A percentile compares a stretch with the other conserved stretches of the same genome.
Evolutionary conservation across 1,140 invertebrate genomes (phyloP).

Genomic region (Hirudo medicinalis): DNA sequence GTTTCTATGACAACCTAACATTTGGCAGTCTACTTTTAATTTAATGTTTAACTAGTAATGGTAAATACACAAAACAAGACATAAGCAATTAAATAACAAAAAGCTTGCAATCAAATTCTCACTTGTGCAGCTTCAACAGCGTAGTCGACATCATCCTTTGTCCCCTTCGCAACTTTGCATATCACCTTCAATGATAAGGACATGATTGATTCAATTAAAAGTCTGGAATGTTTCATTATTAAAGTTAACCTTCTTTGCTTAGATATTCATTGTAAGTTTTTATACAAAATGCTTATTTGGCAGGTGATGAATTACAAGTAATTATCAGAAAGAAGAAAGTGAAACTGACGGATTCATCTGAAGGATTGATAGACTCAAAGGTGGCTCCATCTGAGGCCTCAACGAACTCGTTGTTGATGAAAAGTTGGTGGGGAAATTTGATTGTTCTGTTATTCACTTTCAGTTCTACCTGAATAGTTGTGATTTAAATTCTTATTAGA

Average conservation of each 20-base stretch:
- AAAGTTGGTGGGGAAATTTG: slow-evolving; percentile 68
- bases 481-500: not conserved
- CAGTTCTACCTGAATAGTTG: slow-evolving; percentile 40
- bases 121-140: slow-evolving; percentile 71
- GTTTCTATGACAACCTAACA: no score
- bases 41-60: not conserved
- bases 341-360: slow-evolving; percentile 58
- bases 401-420: slow-evolving; percentile 79
- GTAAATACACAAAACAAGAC: not conserved
- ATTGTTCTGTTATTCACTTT: slow-evolving; percentile 69
- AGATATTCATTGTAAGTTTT: no score
- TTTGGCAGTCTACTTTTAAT: no score
- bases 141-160: slow-evolving; percentile 63
- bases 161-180: slow-evolving; percentile 58
- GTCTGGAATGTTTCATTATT: no score
- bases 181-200: slow-evolving; percentile 32
- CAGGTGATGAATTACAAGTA: not conserved
- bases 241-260: no score
- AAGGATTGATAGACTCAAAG: slow-evolving; percentile 64
- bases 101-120: slow-evolving; percentile 13
- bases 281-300: no score
- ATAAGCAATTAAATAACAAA: not conserved
- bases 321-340: not conserved
- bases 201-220: no score
- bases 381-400: slow-evolving; percentile 55